Percentiles rank a stretch among this genome's conserved stretches.
These are phyloP conservation scores for Plumapathes pennacea DNA, from an alignment of 92 coral and sea anemone genomes.

Conservation along the genomic window DNA sequence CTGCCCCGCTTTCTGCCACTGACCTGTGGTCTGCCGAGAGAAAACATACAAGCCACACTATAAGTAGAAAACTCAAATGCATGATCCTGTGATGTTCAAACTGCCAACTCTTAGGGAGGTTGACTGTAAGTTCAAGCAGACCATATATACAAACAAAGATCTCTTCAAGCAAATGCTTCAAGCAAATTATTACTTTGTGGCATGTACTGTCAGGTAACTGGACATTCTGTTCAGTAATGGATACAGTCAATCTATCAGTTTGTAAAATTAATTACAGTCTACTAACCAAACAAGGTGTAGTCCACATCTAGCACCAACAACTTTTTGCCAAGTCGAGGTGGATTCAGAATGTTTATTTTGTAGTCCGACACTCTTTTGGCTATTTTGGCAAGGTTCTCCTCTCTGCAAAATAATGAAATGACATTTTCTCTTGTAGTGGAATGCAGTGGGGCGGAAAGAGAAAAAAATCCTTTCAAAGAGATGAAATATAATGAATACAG, in stretches of 20 bases:
- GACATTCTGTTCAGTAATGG: no score
- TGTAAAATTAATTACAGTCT: not conserved
- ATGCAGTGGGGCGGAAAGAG: no score
- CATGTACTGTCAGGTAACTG: no score
- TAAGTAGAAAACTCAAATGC: no score
- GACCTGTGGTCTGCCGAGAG: constrained; percentile 90
- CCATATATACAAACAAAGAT: no score
- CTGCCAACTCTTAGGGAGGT: no score
- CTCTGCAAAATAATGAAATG: constrained; percentile 34
- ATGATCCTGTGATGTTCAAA: no score
- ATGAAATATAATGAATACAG: not conserved
- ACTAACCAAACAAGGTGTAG: constrained; percentile 92
- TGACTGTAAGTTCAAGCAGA: no score
- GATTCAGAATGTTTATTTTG: constrained; percentile 75
- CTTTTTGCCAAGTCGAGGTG: constrained; percentile 86
- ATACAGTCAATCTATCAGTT: no score
- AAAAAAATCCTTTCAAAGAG: not conserved
- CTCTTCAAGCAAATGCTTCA: no score
- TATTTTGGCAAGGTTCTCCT: constrained; percentile 84
- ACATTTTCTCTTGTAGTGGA: not conserved
- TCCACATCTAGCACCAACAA: constrained; percentile 95
- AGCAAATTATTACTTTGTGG: no score
- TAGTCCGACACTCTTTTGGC: constrained; percentile 78
- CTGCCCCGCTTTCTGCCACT: constrained; percentile 86
- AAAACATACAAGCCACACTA: not conserved